Base-by-base conservation (phyloP, 2,888 invertebrate genomes). In the Drosophila vallismaia region DNA sequence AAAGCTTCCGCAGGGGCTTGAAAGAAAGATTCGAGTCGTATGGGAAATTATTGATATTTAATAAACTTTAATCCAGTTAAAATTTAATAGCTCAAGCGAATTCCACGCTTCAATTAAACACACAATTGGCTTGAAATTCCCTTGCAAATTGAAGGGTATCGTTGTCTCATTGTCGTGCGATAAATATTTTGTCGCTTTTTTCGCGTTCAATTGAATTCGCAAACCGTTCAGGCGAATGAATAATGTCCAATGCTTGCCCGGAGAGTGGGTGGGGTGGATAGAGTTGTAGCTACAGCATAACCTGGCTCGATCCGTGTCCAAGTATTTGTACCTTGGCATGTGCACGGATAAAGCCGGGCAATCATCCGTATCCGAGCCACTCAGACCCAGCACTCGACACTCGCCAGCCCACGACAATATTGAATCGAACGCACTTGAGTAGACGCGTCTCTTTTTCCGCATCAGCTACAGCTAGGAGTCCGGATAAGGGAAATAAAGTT, bases 121-220 rank as follows among this genome's bases (percentile, higher is more conserved):
- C 8, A n/a, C 4, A 36, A 36, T 36, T 36, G 8, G 14, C 31
- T 9, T 12, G 9, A 64, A 56, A 75, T 54, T 51, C 73, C 52
- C 33, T 2, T 14, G n/a, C 1, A 0, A 8, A 24, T n/a, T 45
- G 42, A 51, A 74, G 86, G 52, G 79, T 53, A 76, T 38, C 40
- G 9, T 7, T 31, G 44, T 36, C 45, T 38, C 40, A 9, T 7
- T 31, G 44, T 36, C 45, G 49, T 42, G 40, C 71, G 51, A 58
- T 74, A 55, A 68, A 63, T 56, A 46, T 56, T 46, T 55, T 49
- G 10, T 50, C 51, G 45, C 45, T 46, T 68, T 74, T 79, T 74
- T 76, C 45, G 69, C 62, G 38, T 66, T 72, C 75, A 79, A 76
- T 80, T 82, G 66, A 77, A 75, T 77, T 75, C 54, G 80, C 71